These are phyloP conservation scores for Trichopoda pennipes DNA, from an alignment of 2,888 invertebrate species.

Conservation along the genomic window DNA sequence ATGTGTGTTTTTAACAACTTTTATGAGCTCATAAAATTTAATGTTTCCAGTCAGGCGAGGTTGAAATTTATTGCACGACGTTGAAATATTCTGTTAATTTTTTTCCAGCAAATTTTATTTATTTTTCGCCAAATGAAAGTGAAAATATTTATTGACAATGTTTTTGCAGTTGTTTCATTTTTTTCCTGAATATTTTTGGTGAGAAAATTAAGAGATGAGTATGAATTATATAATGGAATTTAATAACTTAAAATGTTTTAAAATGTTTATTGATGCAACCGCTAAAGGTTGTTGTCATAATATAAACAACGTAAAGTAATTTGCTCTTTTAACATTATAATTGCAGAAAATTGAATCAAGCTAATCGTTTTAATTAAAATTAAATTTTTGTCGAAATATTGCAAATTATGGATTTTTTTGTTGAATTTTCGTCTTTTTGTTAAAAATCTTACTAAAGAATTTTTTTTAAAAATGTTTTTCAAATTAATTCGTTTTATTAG, in stretches of 20 bases:
- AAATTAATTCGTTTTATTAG: too few relatives aligned
- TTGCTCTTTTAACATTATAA: too few relatives aligned
- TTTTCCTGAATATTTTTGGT: constrained; percentile 3
- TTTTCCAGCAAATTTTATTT: constrained; percentile 41
- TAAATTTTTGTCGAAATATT: too few relatives aligned
- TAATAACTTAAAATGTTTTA: background rate
- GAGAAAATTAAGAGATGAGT: constrained; percentile 36
- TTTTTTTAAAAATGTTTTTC: too few relatives aligned
- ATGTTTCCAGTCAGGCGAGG: constrained; percentile 66
- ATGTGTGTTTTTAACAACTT: constrained; percentile 60
- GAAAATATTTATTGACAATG: constrained; percentile 59
- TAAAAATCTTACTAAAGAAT: too few relatives aligned
- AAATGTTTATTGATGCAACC: background rate
- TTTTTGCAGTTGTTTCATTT: background rate
- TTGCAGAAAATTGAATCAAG: too few relatives aligned
- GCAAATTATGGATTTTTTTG: too few relatives aligned
- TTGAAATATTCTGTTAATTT: constrained; percentile 42
- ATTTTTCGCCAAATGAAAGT: constrained; percentile 52
- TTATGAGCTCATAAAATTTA: constrained; percentile 66
- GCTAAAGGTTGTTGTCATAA: background rate
- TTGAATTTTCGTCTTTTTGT: too few relatives aligned
- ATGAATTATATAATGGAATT: background rate
- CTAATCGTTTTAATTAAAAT: too few relatives aligned
- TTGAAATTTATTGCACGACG: constrained; percentile 63
- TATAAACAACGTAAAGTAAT: too few relatives aligned